phyloP scores from a whole-genome alignment of 2,113 vertebrate species.

The Sarotherodon lohbergeri region DNA sequence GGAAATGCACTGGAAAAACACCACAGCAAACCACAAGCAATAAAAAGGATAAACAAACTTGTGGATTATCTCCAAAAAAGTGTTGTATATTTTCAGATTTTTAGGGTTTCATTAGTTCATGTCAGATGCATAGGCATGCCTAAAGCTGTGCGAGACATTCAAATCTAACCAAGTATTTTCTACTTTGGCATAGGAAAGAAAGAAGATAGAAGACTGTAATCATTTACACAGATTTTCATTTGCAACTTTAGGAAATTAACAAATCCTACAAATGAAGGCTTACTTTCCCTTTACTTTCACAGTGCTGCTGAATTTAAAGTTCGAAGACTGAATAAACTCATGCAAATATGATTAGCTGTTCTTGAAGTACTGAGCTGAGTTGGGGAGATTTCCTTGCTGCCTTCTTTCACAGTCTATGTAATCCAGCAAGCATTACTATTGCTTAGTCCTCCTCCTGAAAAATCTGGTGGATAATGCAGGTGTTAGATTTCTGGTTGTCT shows the following conservation, averaged over 20 bases:
- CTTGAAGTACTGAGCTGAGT: neutral
- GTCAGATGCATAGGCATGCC: neutral
- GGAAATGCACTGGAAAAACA: neutral
- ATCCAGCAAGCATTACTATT: conserved; percentile 22
- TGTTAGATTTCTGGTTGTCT: neutral
- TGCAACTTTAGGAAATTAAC: neutral
- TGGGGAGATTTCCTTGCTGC: neutral
- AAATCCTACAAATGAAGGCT: neutral
- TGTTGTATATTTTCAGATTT: neutral
- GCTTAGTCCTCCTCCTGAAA: neutral
- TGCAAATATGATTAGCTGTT: neutral
- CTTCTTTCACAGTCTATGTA: conserved; percentile 21
- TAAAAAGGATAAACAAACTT: neutral
- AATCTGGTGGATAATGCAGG: neutral
- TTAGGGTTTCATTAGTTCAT: neutral
- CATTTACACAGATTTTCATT: neutral
- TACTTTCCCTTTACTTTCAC: neutral
- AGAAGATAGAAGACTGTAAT: neutral
- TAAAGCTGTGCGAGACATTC: neutral
- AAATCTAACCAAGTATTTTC: neutral
- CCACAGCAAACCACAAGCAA: neutral
- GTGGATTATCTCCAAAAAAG: neutral
- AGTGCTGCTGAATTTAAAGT: neutral
- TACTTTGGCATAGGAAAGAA: neutral
- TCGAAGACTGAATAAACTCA: neutral